Evolutionary conservation across 2,113 vertebrate genomes (phyloP), one percentile per base, ranked within the genome.

Genomic region (Muscicapa adusta): DNA sequence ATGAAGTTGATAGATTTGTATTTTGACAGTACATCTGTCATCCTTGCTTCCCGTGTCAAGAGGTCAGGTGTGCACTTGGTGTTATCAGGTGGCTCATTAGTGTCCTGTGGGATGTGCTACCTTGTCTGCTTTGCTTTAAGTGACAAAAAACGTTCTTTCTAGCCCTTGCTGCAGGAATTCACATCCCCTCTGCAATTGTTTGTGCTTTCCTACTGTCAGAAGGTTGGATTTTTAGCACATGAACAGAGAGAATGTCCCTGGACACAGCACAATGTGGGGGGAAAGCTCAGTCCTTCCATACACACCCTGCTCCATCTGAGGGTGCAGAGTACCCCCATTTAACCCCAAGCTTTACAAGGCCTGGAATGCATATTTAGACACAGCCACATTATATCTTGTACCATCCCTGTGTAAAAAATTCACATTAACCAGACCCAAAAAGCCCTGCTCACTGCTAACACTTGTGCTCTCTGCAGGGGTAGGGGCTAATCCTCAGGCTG

Each of bases 1-100:
- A 96, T 96, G 93, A 96, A 96, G 85, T 91, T 97, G 96, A 97
- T 75, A 89, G 94, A 97, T 93, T 71, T 47, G 71, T 92, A 80
- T 94, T 89, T 96, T 96, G 96, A 97, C 96, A 88, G 95, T 96
- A 93, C 92, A 96, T 97, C 98, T 98, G 97, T 98, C 96, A 96
- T 95, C 74, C 94, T 94, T 14, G 94, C 91, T 94, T 92, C 89
- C 38, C 2, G n/a, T 94, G 91, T 96, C 93, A 91, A 82, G 88
- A 94, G 97, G 90, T 97, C 88, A 91, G 93, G 93, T 75, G 71
- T 56, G 91, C 68, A 76, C 80, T 97, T 57, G 73, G 91, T 79
- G 94, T 75, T 92, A 91, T 95, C 95, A 96, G 90, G 91, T 94
- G 92, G 83, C 88, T 94, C 94, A 96, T 97, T 95, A 96, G 76